Conservation (phyloP, 2,888 invertebrate genomes). For the Acronicta aceris region DNA sequence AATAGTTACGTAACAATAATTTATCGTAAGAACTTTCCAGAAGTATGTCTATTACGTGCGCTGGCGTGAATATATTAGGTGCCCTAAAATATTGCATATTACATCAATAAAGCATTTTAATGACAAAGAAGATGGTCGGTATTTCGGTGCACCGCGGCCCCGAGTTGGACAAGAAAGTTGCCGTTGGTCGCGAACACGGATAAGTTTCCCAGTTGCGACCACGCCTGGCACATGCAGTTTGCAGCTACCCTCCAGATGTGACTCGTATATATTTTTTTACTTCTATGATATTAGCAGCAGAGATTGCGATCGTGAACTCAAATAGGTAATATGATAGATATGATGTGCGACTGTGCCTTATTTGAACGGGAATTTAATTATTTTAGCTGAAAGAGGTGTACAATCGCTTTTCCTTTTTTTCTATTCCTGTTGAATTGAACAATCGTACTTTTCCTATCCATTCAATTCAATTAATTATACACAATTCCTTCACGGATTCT, state of each 20-base stretch:
- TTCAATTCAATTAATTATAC: not conserved
- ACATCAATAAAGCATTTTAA: constrained; percentile 73
- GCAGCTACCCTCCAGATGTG: constrained; percentile 65
- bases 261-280: constrained; percentile 53
- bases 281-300: constrained; percentile 47
- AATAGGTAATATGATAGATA: constrained; percentile 18
- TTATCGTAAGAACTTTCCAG: constrained; percentile 47
- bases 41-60: constrained; percentile 52
- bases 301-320: constrained; percentile 2
- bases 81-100: constrained; percentile 65
- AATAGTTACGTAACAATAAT: constrained; percentile 32
- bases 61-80: constrained; percentile 60
- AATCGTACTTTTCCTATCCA: constrained; percentile 3
- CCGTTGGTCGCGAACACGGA: constrained; percentile 63
- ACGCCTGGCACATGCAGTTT: constrained; percentile 70
- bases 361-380: too few relatives aligned
- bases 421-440: constrained; percentile 10
- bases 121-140: constrained; percentile 67
- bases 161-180: constrained; percentile 69
- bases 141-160: constrained; percentile 61
- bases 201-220: constrained; percentile 74
- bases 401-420: too few relatives aligned
- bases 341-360: constrained; percentile 31
- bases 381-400: not conserved
- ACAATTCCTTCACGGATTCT: not conserved